Conservation (phyloP, 2,113 vertebrate species). For the Indicator maculatus region DNA sequence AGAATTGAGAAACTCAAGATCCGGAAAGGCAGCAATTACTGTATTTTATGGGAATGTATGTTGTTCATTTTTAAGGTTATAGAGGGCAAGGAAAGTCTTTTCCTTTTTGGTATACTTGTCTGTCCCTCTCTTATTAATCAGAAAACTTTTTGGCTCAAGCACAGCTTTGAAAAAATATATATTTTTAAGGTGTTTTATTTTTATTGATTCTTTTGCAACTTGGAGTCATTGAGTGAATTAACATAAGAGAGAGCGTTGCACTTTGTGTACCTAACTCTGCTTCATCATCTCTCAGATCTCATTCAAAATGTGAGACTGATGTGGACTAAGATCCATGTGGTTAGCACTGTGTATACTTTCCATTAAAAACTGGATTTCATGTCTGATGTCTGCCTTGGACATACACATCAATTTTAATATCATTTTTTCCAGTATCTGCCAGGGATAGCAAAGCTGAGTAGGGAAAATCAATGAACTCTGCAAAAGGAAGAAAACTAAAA, state of each 20-base stretch:
- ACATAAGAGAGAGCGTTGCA: conserved; percentile 8
- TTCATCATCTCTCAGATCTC: conserved; percentile 12
- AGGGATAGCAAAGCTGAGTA: neutral
- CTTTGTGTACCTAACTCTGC: neutral
- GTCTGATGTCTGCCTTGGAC: conserved; percentile 18
- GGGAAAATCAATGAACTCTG: conserved; percentile 7
- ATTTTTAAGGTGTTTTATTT: conserved; percentile 17
- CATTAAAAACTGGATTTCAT: conserved; percentile 49
- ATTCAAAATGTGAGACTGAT: conserved; percentile 20
- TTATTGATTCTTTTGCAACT: conserved; percentile 47
- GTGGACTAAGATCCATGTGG: neutral
- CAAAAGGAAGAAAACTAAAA: conserved; percentile 10
- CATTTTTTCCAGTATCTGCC: conserved; percentile 23
- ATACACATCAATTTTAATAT: conserved; percentile 53
- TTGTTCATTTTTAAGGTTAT: conserved; percentile 57
- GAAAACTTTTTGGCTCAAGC: conserved; percentile 16
- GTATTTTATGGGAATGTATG: conserved; percentile 52
- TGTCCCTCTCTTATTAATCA: conserved; percentile 49
- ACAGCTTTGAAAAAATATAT: neutral
- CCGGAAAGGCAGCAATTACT: conserved; percentile 62
- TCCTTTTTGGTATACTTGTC: conserved; percentile 40
- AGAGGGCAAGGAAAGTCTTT: conserved; percentile 58
- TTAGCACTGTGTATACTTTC: conserved; percentile 12
- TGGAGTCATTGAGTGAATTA: conserved; percentile 29
- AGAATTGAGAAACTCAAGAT: conserved; percentile 60